A percentile compares a stretch with the other conserved stretches of the same genome.
Conservation (phyloP, 1,140 invertebrate genomes). For the Ladona fulva region DNA sequence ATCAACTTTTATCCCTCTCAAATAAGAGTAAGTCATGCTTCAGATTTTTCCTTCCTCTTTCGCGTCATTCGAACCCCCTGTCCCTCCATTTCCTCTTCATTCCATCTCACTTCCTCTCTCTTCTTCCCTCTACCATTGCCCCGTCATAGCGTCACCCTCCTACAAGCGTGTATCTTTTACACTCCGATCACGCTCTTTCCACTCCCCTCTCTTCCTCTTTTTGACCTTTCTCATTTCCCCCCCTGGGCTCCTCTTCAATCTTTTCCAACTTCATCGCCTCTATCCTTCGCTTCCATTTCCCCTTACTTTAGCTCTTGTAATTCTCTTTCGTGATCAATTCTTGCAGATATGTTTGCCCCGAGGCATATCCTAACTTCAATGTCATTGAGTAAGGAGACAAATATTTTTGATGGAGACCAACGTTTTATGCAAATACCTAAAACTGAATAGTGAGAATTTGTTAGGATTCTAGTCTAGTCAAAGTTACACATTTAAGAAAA, state of each 20-base stretch:
- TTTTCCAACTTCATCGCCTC: not conserved
- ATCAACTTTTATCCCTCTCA: not conserved
- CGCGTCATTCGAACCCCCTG: not conserved
- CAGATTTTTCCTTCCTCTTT: not conserved
- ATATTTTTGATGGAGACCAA: too few relatives aligned
- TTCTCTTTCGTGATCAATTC: too few relatives aligned
- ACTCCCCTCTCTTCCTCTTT: not conserved
- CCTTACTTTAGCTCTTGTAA: not conserved
- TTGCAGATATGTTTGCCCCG: too few relatives aligned
- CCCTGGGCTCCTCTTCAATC: not conserved
- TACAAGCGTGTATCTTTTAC: not conserved
- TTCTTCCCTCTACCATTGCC: not conserved
- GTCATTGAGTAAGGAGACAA: too few relatives aligned
- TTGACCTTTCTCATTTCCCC: not conserved
- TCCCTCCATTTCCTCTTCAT: not conserved
- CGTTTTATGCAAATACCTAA: too few relatives aligned
- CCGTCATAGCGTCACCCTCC: not conserved
- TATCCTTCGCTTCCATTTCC: not conserved
- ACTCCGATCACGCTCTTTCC: not conserved
- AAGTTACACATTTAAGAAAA: too few relatives aligned
- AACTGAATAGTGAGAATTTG: too few relatives aligned
- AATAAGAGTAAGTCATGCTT: not conserved
- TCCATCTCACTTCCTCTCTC: not conserved
- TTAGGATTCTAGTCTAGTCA: too few relatives aligned
- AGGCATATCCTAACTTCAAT: too few relatives aligned